phyloP scores from a whole-genome alignment of 1,140 invertebrate species.

The Laupala kohalensis region DNA sequence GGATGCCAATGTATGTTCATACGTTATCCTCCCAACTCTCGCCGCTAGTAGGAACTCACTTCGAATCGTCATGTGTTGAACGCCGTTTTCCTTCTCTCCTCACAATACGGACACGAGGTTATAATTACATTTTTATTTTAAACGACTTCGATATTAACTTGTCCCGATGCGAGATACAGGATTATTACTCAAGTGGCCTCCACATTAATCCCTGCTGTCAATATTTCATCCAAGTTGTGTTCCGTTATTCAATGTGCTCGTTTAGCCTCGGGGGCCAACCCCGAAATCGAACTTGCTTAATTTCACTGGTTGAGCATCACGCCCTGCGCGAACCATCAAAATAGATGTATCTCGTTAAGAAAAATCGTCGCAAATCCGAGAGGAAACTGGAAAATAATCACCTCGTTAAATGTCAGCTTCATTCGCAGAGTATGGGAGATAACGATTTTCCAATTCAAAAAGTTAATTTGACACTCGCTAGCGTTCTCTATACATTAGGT shows the following conservation, averaged over 20 bases:
- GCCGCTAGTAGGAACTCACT: no score
- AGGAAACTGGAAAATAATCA: no score
- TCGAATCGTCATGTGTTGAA: neutral
- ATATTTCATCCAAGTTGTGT: neutral
- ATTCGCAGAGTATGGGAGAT: no score
- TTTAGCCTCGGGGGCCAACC: neutral
- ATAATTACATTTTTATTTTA: neutral
- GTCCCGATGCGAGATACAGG: neutral
- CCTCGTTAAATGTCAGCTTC: no score
- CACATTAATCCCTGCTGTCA: neutral
- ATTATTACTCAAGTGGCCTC: neutral
- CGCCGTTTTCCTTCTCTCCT: neutral
- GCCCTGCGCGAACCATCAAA: neutral
- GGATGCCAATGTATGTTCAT: neutral
- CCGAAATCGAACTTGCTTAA: neutral
- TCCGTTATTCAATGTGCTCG: neutral
- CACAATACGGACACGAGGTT: neutral
- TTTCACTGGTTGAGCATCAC: neutral
- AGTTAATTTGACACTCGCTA: no score
- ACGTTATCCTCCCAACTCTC: neutral
- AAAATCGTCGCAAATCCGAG: no score
- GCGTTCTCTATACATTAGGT: no score
- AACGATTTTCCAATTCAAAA: no score
- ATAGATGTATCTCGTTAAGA: neutral
- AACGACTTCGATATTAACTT: neutral